Conservation (phyloP, 2,113 vertebrate species). For the Lagopus leucura region DNA sequence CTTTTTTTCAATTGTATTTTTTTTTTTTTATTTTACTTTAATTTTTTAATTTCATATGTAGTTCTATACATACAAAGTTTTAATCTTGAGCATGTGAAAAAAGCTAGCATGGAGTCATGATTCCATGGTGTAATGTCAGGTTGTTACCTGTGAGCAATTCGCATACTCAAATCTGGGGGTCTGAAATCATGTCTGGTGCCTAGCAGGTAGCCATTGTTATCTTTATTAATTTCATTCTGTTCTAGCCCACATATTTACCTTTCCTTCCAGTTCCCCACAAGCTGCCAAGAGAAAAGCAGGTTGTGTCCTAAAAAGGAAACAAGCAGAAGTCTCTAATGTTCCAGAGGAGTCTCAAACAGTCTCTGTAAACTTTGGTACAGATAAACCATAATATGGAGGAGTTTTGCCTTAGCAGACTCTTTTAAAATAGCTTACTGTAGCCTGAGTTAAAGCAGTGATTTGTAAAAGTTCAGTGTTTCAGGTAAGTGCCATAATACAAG, state of each 20-base stretch:
- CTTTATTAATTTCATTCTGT: background rate
- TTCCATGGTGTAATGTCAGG: background rate
- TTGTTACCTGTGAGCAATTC: background rate
- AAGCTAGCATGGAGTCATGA: background rate
- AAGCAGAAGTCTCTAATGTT: background rate
- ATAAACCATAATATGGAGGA: background rate
- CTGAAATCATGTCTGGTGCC: background rate
- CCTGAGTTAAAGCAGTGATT: background rate
- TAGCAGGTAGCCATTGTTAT: background rate
- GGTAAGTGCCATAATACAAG: background rate
- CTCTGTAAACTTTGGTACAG: background rate
- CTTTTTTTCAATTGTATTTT: background rate
- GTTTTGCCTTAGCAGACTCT: background rate
- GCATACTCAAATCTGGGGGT: background rate
- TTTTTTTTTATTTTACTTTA: background rate
- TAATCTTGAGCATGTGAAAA: background rate
- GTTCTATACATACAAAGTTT: background rate
- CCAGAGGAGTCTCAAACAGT: background rate
- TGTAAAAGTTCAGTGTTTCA: background rate
- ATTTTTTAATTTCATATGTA: background rate
- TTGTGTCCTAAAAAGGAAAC: conserved; percentile 17
- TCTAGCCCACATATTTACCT: background rate
- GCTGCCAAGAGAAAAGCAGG: background rate
- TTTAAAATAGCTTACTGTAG: background rate
- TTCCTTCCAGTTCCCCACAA: background rate